Evolutionary conservation across 2,888 invertebrate genomes (phyloP), one percentile per base, ranked within the genome.

Genomic region (Caenorhabditis sp.): DNA sequence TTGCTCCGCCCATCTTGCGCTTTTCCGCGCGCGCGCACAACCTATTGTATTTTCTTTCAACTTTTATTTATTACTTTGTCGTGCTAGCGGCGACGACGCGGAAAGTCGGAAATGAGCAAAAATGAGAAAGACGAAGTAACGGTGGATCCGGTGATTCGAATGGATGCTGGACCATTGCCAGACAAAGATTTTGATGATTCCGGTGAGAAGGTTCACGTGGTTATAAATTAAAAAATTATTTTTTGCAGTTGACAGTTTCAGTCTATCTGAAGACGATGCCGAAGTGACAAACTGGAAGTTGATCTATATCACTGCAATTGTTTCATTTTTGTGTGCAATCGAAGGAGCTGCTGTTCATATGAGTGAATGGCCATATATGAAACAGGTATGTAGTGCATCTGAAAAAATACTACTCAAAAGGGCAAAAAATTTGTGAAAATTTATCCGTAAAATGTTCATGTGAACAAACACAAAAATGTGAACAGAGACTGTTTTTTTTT

Each of bases 291-390:
- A 65, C 55, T 73, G 73, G 73, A 50, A 60, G 3, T 37, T 73
- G 19, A 73, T 73, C 62, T 73, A 73, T 59, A 68, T 68, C 59
- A 73, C 73, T 2, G 73, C 61, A 37, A 14, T 73, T 24, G 68
- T 73, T 14, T 73, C 73, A 0, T 73, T 73, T 50, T 68, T 73
- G 24, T 68, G 73, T 55, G 73, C 73, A 1, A 73, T 73, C 31
- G 73, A 73, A 43, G 73, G 73, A 59, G 68, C 73, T 4, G 73
- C 68, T 6, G 68, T 73, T 8, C 73, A 73, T 50, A 73, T 73
- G 73, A 68, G 68, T 31, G 73, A 73, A 61, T 73, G 73, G 73
- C 73, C 73, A 1, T 73, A 73, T 27, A 73, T 73, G 73, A 23
- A 65, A 27, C 27, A 73, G 57, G 55, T 55, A 43, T 3, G 24